Percentiles rank a stretch among this genome's conserved stretches.
These are phyloP conservation scores for Tetranychus piercei DNA, from an alignment of 2,888 invertebrate species.

Conservation along the genomic window DNA sequence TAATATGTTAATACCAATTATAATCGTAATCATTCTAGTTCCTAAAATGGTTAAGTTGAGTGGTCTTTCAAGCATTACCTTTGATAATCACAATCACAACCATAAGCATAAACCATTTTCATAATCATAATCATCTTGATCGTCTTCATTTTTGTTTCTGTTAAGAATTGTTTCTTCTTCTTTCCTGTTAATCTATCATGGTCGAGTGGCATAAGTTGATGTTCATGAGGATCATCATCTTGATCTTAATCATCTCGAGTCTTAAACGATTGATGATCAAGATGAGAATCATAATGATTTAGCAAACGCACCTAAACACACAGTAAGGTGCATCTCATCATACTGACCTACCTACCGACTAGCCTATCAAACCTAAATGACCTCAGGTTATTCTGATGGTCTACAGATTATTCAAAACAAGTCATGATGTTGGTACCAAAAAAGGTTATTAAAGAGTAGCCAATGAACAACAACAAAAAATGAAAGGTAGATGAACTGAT, in stretches of 20 bases:
- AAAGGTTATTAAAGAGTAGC: background rate
- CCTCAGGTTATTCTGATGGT: background rate
- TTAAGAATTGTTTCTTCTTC: background rate
- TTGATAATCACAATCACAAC: no score
- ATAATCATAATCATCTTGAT: background rate
- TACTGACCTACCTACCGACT: conserved; percentile 1
- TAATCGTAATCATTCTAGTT: background rate
- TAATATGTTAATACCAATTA: background rate
- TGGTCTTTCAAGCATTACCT: background rate
- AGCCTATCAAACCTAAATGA: background rate
- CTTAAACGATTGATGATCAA: no score
- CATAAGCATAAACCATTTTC: background rate
- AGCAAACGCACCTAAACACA: background rate
- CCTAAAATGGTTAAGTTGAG: background rate
- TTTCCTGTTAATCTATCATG: background rate
- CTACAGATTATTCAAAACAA: background rate
- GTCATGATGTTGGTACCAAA: background rate
- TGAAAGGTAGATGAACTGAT: no score
- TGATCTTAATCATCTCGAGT: no score
- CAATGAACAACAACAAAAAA: background rate
- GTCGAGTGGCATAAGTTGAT: background rate
- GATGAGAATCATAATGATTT: no score
- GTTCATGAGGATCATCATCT: background rate
- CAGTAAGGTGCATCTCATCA: background rate
- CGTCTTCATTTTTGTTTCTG: background rate